phyloP scores from a whole-genome alignment of 1,140 invertebrate genomes.

The Apis mellifera region Amel_HAv3.1 CM009931.2:7808501-7809000 shows the following conservation, averaged over 20 bases:
- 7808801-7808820: background rate
- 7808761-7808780: slow-evolving; percentile 28
- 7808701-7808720: background rate
- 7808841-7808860: slow-evolving; percentile 40
- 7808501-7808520: too few species aligned
- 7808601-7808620: background rate
- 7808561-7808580: too few species aligned
- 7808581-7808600: too few species aligned
- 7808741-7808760: slow-evolving; percentile 31
- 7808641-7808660: slow-evolving; percentile 26
- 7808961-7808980: background rate
- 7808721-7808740: background rate
- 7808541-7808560: too few species aligned
- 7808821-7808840: slow-evolving; percentile 19
- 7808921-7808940: slow-evolving; percentile 34
- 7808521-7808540: too few species aligned
- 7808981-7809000: slow-evolving; percentile 30
- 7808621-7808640: slow-evolving; percentile 23
- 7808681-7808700: slow-evolving; percentile 23
- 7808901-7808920: slow-evolving; percentile 54
- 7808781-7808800: background rate
- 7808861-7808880: slow-evolving; percentile 35
- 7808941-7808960: slow-evolving; percentile 26
- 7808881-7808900: slow-evolving; percentile 51
- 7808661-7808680: slow-evolving; percentile 13